Evolutionary conservation across 2,797 vertebrate species (phyloP).

Genomic region (Sebastolobus alascanus): DNA sequence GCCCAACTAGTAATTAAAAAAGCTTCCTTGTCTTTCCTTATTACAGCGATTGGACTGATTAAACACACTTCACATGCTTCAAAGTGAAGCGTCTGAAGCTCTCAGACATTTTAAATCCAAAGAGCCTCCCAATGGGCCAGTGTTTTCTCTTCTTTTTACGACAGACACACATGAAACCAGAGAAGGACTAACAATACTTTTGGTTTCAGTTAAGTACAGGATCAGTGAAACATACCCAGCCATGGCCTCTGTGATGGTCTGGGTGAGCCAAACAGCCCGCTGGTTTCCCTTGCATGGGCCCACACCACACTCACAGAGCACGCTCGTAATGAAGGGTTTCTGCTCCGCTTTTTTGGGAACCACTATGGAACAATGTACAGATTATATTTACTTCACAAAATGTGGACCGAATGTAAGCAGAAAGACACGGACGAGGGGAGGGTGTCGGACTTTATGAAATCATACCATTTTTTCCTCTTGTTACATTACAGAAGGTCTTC

Average conservation of each 20-base stretch:
- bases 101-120: conserved; percentile 13
- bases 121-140: neutral
- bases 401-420: conserved; percentile 12
- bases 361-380: conserved; percentile 57
- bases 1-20: neutral
- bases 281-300: conserved; percentile 62
- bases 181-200: conserved; percentile 81
- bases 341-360: conserved; percentile 60
- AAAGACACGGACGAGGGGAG: neutral
- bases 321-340: conserved; percentile 69
- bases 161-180: conserved; percentile 58
- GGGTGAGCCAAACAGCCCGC: conserved; percentile 53
- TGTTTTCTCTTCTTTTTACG: conserved; percentile 38
- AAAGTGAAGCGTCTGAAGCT: conserved; percentile 16
- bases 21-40: neutral
- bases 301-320: conserved; percentile 52
- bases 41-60: conserved; percentile 25
- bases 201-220: conserved; percentile 77
- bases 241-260: conserved; percentile 68
- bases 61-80: conserved; percentile 11
- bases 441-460: conserved; percentile 11
- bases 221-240: conserved; percentile 62
- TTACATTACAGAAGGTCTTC: neutral
- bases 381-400: conserved; percentile 57
- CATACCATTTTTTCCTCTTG: neutral